Evolutionary conservation across 2,797 vertebrate genomes (phyloP).

Genomic region (Tamandua tetradactyla): DNA sequence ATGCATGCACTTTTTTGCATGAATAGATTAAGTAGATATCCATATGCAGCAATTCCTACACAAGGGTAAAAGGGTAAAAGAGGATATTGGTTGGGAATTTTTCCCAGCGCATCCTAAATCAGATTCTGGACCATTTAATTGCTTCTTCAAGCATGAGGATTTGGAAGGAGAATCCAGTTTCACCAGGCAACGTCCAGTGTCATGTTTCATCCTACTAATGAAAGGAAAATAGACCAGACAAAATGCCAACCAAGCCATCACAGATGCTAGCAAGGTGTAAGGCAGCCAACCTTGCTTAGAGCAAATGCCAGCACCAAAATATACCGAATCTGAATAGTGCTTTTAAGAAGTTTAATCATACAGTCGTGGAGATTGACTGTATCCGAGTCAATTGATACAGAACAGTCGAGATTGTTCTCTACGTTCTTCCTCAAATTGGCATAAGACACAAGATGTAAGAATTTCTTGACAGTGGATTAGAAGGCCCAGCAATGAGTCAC

Average conservation of each 20-base stretch:
- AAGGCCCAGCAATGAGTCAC: constrained; percentile 41
- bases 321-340: background rate
- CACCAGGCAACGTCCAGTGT: background rate
- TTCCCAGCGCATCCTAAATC: background rate
- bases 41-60: background rate
- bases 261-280: background rate
- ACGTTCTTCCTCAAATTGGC: constrained; percentile 20
- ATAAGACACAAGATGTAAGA: background rate
- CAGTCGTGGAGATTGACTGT: background rate
- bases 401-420: background rate
- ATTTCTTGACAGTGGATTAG: constrained; percentile 63
- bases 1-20: background rate
- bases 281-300: constrained; percentile 25
- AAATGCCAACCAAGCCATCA: constrained; percentile 23
- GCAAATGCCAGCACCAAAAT: background rate
- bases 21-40: background rate
- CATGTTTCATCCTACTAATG: background rate
- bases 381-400: too few species aligned
- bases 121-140: background rate
- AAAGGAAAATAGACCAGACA: constrained; percentile 23
- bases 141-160: background rate
- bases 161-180: background rate
- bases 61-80: too few species aligned
- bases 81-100: background rate
- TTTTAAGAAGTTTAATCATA: background rate